These are phyloP conservation scores for Trissolcus basalis DNA, from an alignment of 1,140 invertebrate genomes.

Conservation along the genomic window DNA sequence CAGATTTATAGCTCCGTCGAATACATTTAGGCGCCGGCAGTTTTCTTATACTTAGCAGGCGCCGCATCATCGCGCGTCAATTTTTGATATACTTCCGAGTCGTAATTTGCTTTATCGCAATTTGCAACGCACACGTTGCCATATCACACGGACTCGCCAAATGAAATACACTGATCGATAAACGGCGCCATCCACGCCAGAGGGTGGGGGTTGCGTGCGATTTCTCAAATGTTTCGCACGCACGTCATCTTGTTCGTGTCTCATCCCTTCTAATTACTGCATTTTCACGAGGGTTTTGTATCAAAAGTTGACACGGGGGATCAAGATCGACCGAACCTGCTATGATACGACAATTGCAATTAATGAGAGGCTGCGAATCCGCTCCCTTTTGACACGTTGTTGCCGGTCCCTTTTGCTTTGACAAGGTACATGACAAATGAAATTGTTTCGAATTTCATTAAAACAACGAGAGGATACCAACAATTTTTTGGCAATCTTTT, in stretches of 20 bases:
- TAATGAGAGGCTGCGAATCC: conserved; percentile 38
- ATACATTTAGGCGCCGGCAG: conserved; percentile 60
- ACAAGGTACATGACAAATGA: neutral
- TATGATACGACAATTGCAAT: conserved; percentile 61
- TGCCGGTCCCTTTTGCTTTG: conserved; percentile 12
- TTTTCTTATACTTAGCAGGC: conserved; percentile 58
- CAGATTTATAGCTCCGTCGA: conserved; percentile 67
- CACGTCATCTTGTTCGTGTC: conserved; percentile 50
- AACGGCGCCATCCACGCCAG: neutral
- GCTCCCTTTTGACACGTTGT: conserved; percentile 3
- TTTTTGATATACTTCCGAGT: conserved; percentile 45
- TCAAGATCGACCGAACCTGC: conserved; percentile 28
- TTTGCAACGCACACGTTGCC: conserved; percentile 6
- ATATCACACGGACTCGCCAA: conserved; percentile 2
- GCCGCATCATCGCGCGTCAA: conserved; percentile 46
- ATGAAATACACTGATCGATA: conserved; percentile 33
- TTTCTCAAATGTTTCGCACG: conserved; percentile 52
- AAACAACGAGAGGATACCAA: too few species aligned
- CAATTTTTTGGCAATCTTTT: too few species aligned
- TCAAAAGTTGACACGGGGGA: conserved; percentile 54
- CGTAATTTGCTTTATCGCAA: conserved; percentile 47
- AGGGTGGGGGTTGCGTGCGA: conserved; percentile 36
- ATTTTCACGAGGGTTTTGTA: conserved; percentile 60
- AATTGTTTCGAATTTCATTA: too few species aligned
- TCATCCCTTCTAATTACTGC: conserved; percentile 66